Evolutionary conservation across 2,888 invertebrate species (phyloP), one percentile per base, ranked within the genome.

Genomic region (Elaeidobius kamerunicus): DNA sequence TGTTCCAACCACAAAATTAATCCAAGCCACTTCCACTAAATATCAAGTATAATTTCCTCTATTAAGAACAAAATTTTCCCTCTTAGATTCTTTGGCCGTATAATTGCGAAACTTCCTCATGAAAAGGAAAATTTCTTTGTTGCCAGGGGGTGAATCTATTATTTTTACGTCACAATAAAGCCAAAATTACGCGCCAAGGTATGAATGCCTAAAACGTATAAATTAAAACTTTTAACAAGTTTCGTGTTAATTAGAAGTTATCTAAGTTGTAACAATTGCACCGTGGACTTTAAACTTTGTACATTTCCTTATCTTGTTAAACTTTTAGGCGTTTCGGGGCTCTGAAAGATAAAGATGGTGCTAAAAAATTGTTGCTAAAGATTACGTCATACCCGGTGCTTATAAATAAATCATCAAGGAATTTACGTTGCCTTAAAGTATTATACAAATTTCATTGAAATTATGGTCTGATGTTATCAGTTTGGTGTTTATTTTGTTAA

Each of bases 151-250:
- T n/a, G 32, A 48, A 40, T 48, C 40, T 48, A 48, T 48, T 39
- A 48, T 48, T 48, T 48, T 40, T 48, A 40, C 17, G 47, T 34
- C 18, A 48, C 47, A 48, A 48, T 48, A 32, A 48, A 48, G 40
- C 18, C 38, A 30, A 30, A 48, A 40, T 48, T 48, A 39, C 19
- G 32, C 16, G 32, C n/a, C 30, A 40, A 48, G 40, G 47, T 48
- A 48, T 40, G 47, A 48, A 48, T 48, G 47, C 40, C 17, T 38
- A 32, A 48, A 30, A 48, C 30, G 30, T 48, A 48, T 48, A 48
- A 48, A 48, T 48, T 48, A 40, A 40, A 48, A 48, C 20, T 48
- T 48, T 48, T 48, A 48, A 48, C 32, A 39, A 48, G 40, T 48
- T 48, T 44, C 40, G 47, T 40, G 47, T 48, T 48, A 48, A 48